Percentiles rank a stretch among this genome's conserved stretches.
Conservation (phyloP, 2,888 invertebrate genomes). For the Caenorhabditis becei region DNA sequence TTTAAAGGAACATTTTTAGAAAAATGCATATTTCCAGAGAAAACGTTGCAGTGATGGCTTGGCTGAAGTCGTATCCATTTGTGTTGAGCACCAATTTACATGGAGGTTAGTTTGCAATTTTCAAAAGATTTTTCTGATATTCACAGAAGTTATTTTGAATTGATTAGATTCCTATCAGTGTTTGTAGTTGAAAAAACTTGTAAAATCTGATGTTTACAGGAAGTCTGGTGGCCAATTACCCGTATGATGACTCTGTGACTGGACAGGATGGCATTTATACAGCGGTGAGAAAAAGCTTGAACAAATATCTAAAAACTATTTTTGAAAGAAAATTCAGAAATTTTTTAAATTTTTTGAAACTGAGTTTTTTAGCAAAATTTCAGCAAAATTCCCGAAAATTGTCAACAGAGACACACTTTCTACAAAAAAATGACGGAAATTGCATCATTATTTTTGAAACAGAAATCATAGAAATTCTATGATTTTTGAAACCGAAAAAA, state of each 20-base stretch:
- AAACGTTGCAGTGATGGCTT: slow-evolving; percentile 82
- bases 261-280: slow-evolving; percentile 80
- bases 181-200: background rate
- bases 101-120: slow-evolving; percentile 76
- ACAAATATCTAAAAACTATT: too few species aligned
- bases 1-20: background rate
- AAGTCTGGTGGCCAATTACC: slow-evolving; percentile 95
- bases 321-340: too few species aligned
- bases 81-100: slow-evolving; percentile 82
- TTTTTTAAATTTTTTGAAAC: too few species aligned
- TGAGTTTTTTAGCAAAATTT: background rate
- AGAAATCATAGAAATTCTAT: too few species aligned
- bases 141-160: too few species aligned
- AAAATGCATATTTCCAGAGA: slow-evolving; percentile 70
- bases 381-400: too few species aligned
- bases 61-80: slow-evolving; percentile 81
- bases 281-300: slow-evolving; percentile 63
- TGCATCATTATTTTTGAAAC: too few species aligned
- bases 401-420: too few species aligned
- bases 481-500: too few species aligned
- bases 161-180: too few species aligned
- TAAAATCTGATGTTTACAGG: slow-evolving; percentile 83
- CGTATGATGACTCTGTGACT: slow-evolving; percentile 90
- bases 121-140: too few species aligned
- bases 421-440: too few species aligned